Base-by-base conservation (phyloP, 2,888 invertebrate species). In the Ceriagrion tenellum region DNA sequence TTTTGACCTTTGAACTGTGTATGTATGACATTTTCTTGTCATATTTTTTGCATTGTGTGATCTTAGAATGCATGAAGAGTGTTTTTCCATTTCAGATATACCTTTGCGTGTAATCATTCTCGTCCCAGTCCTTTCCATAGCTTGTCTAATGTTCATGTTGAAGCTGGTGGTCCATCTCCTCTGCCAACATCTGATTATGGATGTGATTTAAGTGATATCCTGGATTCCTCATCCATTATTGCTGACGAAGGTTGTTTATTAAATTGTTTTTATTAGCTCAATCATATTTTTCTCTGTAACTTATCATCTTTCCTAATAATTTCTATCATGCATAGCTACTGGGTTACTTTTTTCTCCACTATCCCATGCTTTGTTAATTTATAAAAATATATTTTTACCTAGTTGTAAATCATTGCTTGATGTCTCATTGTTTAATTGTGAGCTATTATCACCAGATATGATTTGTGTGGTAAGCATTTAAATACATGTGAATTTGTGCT, bases 161-260 rank as follows among this genome's bases (percentile, higher is more conserved):
- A 74, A 74, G 93, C 93, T 69, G 93, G 93, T 69, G 93, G 47
- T 55, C 69, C 93, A 26, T 93, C 93, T 26, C 26, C 69, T 55
- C 93, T 47, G 26, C 93, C 93, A 40, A 93, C 93, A 47, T 69
- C 47, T n/a, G 93, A 93, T 74, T 89, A 55, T 89, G 89, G 55
- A 55, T 47, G 40, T 55, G 93, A 74, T 0, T 93, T 69, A 69
- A 40, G 69, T 93, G 30, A 63, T 35, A 20, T 69, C 30, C 26
- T 93, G 69, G 93, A 93, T 40, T 47, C 47, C n/a, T 40, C 47
- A 93, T 47, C 93, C 35, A 69, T 26, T 47, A 40, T 40, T 91
- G 69, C 74, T 59, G 69, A 93, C 69, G 93, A 69, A 93, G 93
- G 69, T 63, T 69, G 47, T 69, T 47, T 69, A 74, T 26, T 74